Base-by-base conservation (phyloP, 2,888 invertebrate genomes). In the Nemotelus pantherinus region DNA sequence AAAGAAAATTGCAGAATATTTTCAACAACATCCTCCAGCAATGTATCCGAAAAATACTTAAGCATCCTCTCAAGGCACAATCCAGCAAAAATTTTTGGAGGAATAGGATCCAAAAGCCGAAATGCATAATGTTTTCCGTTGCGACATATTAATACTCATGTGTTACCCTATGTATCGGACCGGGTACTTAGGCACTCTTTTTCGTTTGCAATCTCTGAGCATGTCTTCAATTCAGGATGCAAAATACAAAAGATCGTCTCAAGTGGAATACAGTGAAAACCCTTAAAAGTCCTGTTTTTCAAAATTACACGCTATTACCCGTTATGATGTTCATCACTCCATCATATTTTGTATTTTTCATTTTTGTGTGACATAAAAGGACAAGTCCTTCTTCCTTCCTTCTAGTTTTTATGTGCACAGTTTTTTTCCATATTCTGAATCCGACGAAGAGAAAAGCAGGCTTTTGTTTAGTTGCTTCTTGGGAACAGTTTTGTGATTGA, bases 231-330 rank as follows among this genome's bases (percentile, higher is more conserved):
- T 60, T 60, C 74, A 74, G 74, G 74, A 74, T 74, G 74, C 74
- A 74, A 74, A 70, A 74, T 60, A 79, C 76, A 79, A 79, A 79
- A 79, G 79, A 77, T 77, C 76, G 79, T 79, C 79, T 79, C 79
- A 79, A 79, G 79, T 79, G 79, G 79, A 79, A 79, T 79, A 77
- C 45, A 43, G 77, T 70, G 74, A 75, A 77, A 79, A 67, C 76
- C 77, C 79, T 76, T 74, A 64, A 74, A 77, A 79, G 79, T 77
- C 63, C 76, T 79, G 77, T 79, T 79, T 74, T 79, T 79, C 77
- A 63, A 79, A 79, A 79, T 79, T 79, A 79, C 79, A 77, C 77
- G 79, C 79, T 79, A 79, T 79, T 79, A 79, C 77, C 77, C 75
- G 74, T 74, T 74, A 58, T 74, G 25, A 43, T 70, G 63, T 63